These are phyloP conservation scores for Coptodon bakossiorum DNA, from an alignment of 2,113 vertebrate genomes.

Conservation along the genomic window DNA sequence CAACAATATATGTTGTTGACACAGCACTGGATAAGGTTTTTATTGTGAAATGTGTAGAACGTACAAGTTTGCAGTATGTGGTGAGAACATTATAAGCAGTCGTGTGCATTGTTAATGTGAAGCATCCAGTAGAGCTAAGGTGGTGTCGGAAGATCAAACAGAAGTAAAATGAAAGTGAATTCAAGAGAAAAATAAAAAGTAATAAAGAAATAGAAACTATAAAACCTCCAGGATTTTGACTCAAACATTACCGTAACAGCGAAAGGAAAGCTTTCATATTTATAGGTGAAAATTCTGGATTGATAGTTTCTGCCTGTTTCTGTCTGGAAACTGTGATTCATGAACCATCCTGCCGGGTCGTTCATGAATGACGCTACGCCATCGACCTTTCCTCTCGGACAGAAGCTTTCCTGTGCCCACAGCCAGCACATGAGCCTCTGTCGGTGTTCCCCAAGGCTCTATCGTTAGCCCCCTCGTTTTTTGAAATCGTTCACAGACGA, in stretches of 20 bases:
- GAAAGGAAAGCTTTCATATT: not conserved
- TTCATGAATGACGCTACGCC: not conserved
- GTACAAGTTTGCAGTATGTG: not conserved
- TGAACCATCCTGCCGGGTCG: rapidly evolving
- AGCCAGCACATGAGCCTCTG: not conserved
- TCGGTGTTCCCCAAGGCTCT: not conserved
- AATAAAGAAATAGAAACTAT: not conserved
- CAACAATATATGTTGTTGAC: not conserved
- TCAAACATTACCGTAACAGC: not conserved
- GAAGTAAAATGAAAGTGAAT: not conserved
- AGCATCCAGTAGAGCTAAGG: not conserved
- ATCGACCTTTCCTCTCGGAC: not conserved
- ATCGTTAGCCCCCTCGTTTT: not conserved
- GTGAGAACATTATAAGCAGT: not conserved
- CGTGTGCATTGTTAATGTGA: not conserved
- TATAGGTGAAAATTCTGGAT: not conserved
- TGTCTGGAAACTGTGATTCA: not conserved
- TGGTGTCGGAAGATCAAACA: not conserved
- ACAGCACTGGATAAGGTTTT: not conserved
- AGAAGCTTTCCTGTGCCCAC: not conserved
- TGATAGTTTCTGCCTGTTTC: not conserved
- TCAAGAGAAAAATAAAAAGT: not conserved
- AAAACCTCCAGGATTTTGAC: not conserved
- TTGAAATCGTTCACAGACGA: not conserved
- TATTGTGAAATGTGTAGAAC: not conserved